Conservation (phyloP, 2,888 invertebrate species). For the Salpingus planirostris region DNA sequence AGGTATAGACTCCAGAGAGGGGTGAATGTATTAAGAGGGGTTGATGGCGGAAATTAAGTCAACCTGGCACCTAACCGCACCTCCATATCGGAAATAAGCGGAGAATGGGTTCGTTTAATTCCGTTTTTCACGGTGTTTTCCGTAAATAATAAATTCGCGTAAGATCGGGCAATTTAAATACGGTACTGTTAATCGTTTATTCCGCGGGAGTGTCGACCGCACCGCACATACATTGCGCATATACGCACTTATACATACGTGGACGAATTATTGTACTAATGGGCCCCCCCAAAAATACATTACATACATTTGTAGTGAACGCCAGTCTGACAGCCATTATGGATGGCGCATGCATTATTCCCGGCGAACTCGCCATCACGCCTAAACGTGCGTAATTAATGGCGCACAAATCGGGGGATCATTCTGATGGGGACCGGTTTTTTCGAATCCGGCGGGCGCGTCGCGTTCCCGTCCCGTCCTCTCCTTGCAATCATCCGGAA, state of each 20-base stretch:
- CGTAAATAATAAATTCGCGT: conserved; percentile 9
- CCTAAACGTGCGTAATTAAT: conserved; percentile 34
- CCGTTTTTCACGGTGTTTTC: too few relatives aligned
- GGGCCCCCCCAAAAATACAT: conserved; percentile 35
- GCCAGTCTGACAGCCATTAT: conserved; percentile 33
- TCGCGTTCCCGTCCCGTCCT: conserved; percentile 23
- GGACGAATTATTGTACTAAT: conserved; percentile 36
- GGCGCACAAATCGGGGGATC: conserved; percentile 32
- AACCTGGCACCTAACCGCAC: conserved; percentile 29
- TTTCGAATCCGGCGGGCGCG: conserved; percentile 29
- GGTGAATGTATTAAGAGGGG: conserved; percentile 26
- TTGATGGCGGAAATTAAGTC: conserved; percentile 31
- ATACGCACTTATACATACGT: too few relatives aligned
- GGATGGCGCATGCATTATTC: conserved; percentile 35
- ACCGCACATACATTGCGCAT: too few relatives aligned
- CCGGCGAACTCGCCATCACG: conserved; percentile 25
- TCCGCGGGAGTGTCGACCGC: conserved; percentile 25
- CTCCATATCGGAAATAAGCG: too few relatives aligned
- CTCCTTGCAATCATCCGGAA: conserved; percentile 19
- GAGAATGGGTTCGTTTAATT: too few relatives aligned
- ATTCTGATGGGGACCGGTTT: conserved; percentile 35
- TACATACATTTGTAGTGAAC: conserved; percentile 35
- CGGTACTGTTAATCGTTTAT: conserved; percentile 24
- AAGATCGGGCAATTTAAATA: conserved; percentile 17
- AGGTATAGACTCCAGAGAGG: too few relatives aligned